These are phyloP conservation scores for Drosophila ambigua DNA, from an alignment of 1,140 invertebrate genomes.

Conservation along the genomic window DNA sequence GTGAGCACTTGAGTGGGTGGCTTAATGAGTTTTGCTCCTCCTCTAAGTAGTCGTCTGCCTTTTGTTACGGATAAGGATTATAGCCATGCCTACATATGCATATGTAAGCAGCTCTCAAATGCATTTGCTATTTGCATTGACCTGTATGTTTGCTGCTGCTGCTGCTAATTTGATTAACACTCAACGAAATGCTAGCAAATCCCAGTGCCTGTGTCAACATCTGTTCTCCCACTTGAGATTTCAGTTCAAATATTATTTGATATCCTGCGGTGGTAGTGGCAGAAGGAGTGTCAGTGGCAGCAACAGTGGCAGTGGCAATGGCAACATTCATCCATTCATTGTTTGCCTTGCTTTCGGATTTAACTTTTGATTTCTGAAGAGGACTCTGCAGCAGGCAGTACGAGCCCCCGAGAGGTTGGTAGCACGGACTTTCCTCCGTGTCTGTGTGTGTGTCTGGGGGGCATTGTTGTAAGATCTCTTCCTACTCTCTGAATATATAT, in stretches of 20 bases:
- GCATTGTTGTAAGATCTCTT: constrained; percentile 34
- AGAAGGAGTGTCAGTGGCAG: constrained; percentile 21
- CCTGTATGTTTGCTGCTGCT: constrained; percentile 55
- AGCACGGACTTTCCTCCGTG: background rate
- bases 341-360: constrained; percentile 68
- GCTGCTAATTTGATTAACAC: constrained; percentile 69
- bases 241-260: constrained; percentile 75
- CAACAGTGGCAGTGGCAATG: constrained; percentile 26
- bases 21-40: constrained; percentile 28
- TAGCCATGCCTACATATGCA: background rate
- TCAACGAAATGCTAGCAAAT: constrained; percentile 17
- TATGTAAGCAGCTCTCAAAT: constrained; percentile 61
- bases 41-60: too few relatives aligned
- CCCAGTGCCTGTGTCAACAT: constrained; percentile 47
- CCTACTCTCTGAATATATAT: constrained; percentile 16
- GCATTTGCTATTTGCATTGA: constrained; percentile 71
- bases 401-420: constrained; percentile 42
- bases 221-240: constrained; percentile 40
- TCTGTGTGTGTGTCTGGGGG: constrained; percentile 2
- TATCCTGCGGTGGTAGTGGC: constrained; percentile 61
- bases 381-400: constrained; percentile 50
- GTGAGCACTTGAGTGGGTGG: constrained; percentile 16
- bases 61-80: background rate
- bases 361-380: constrained; percentile 67
- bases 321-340: constrained; percentile 54